Conservation (phyloP, 2,113 vertebrate genomes). For the Stegastes partitus region DNA sequence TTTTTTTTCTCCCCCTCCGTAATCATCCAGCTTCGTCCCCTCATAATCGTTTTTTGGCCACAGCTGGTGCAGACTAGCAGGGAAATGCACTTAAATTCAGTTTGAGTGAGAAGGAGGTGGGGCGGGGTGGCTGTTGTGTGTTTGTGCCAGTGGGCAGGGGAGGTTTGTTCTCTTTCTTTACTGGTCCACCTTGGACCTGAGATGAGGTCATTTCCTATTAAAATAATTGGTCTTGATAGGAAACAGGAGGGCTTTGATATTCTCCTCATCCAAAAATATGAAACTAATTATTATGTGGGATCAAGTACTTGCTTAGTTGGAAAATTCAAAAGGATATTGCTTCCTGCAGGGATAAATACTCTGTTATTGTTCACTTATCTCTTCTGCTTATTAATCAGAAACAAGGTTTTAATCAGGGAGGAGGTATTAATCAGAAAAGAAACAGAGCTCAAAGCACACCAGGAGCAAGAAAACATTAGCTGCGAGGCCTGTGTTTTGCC, state of each 20-base stretch:
- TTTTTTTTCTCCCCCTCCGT: conserved; percentile 80
- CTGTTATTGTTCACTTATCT: conserved; percentile 50
- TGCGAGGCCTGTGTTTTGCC: conserved; percentile 37
- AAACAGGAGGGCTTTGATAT: conserved; percentile 56
- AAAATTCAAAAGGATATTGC: conserved; percentile 39
- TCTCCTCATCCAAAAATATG: conserved; percentile 51
- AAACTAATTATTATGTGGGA: conserved; percentile 71
- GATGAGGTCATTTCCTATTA: conserved; percentile 63
- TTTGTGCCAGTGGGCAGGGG: conserved; percentile 45
- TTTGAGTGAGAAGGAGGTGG: neutral
- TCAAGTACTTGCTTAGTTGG: conserved; percentile 26
- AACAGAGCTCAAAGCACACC: conserved; percentile 35
- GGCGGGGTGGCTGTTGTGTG: neutral
- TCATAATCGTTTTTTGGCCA: conserved; percentile 84
- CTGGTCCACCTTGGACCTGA: conserved; percentile 48
- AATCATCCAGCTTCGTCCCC: conserved; percentile 76
- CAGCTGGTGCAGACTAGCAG: conserved; percentile 38
- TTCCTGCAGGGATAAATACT: conserved; percentile 39
- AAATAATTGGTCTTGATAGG: conserved; percentile 61
- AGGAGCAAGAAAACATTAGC: conserved; percentile 40
- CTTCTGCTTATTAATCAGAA: conserved; percentile 43
- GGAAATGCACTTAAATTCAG: conserved; percentile 53
- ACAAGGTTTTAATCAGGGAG: conserved; percentile 48
- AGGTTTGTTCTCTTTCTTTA: conserved; percentile 34
- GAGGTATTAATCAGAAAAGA: conserved; percentile 34